These are phyloP conservation scores for Hermatobates lingyangjiaoensis DNA, from an alignment of 1,140 invertebrate species.

Conservation along the genomic window DNA sequence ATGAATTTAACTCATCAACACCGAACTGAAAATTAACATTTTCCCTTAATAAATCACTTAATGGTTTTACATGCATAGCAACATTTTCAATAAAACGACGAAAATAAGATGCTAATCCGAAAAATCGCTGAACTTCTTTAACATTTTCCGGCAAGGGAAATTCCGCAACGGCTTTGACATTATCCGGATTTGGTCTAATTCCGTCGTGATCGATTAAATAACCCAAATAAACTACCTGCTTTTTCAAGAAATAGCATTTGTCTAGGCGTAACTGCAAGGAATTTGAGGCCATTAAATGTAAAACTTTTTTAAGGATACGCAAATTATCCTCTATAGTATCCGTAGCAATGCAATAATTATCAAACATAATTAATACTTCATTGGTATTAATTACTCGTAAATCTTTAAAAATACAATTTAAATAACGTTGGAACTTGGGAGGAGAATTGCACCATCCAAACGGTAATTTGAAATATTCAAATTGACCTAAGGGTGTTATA, in stretches of 20 bases:
- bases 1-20: constrained; percentile 6
- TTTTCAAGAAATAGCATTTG: constrained; percentile 16
- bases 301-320: constrained; percentile 10
- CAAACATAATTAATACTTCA: constrained; percentile 15
- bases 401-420: constrained; percentile 18
- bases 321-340: constrained; percentile 11
- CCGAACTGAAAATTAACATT: constrained; percentile 14
- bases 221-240: constrained; percentile 15
- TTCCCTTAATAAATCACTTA: constrained; percentile 13
- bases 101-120: constrained; percentile 17
- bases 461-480: constrained; percentile 19
- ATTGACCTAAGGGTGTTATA: constrained; percentile 8
- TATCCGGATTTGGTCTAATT: constrained; percentile 1
- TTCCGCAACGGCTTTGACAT: constrained; percentile 5
- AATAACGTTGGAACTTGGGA: constrained; percentile 15
- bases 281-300: constrained; percentile 10
- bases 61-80: constrained; percentile 17
- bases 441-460: constrained; percentile 17
- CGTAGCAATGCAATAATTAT: constrained; percentile 18
- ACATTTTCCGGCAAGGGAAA: constrained; percentile 13
- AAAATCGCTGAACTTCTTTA: constrained; percentile 15
- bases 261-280: constrained; percentile 12
- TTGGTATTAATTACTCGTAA: constrained; percentile 12
- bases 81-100: constrained; percentile 17
- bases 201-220: constrained; percentile 7